phyloP scores from a whole-genome alignment of 2,888 invertebrate species.

The Agriopis aurantiaria region DNA sequence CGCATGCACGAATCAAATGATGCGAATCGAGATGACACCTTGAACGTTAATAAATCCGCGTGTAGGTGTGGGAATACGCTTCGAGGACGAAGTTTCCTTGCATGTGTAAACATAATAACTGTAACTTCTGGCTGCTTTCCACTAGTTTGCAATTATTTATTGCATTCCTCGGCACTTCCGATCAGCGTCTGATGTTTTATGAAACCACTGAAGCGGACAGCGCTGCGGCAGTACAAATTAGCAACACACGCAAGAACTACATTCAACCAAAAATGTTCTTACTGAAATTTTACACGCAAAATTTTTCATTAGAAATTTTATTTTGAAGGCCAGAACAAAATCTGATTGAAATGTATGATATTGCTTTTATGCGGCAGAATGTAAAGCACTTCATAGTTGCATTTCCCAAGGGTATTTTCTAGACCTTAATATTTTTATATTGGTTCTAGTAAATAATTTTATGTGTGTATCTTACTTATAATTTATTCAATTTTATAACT shows the following conservation, averaged over 20 bases:
- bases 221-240: conserved; percentile 6
- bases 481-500: no score
- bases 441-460: no score
- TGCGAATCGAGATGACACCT: conserved; percentile 68
- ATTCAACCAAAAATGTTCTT: background rate
- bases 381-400: no score
- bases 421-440: no score
- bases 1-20: conserved; percentile 68
- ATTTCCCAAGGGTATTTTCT: no score
- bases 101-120: conserved; percentile 8
- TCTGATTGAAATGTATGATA: no score
- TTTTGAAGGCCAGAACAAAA: background rate
- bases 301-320: background rate
- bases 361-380: no score
- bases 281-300: background rate
- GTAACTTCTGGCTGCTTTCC: conserved; percentile 19
- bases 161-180: conserved; percentile 37
- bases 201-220: conserved; percentile 23
- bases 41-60: conserved; percentile 65
- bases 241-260: conserved; percentile 12
- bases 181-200: conserved; percentile 8
- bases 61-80: conserved; percentile 55
- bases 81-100: conserved; percentile 36
- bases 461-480: no score
- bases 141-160: conserved; percentile 15